These are phyloP conservation scores for Balearica regulorum DNA, from an alignment of 2,797 vertebrate species.

Conservation along the genomic window DNA sequence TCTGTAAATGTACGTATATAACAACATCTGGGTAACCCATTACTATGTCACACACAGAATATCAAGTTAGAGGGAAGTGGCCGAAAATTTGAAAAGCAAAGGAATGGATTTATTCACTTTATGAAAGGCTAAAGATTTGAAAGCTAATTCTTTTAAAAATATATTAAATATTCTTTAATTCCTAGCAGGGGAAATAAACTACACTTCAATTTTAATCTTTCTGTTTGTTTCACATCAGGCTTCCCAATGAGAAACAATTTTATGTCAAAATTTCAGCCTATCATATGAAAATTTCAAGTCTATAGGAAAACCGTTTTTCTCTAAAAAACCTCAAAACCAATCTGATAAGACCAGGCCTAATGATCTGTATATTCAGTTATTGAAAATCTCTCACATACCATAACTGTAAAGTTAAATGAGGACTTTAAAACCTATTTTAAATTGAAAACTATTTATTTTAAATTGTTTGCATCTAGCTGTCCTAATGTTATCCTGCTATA, in stretches of 20 bases:
- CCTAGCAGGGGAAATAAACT: rapidly evolving
- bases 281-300: background rate
- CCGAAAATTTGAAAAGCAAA: background rate
- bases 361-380: background rate
- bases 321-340: background rate
- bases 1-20: background rate
- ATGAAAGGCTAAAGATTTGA: background rate
- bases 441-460: background rate
- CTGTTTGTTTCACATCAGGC: background rate
- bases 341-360: background rate
- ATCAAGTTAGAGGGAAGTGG: background rate
- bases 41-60: background rate
- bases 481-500: background rate
- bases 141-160: background rate
- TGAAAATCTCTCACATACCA: background rate
- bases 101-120: background rate
- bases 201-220: background rate
- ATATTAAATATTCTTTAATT: background rate
- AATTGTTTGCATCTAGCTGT: background rate
- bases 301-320: background rate
- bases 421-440: background rate
- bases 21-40: background rate
- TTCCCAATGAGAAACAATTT: background rate
- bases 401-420: background rate
- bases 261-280: background rate